Evolutionary conservation across 2,888 invertebrate species (phyloP).

Genomic region (Drosophila histrio): DNA sequence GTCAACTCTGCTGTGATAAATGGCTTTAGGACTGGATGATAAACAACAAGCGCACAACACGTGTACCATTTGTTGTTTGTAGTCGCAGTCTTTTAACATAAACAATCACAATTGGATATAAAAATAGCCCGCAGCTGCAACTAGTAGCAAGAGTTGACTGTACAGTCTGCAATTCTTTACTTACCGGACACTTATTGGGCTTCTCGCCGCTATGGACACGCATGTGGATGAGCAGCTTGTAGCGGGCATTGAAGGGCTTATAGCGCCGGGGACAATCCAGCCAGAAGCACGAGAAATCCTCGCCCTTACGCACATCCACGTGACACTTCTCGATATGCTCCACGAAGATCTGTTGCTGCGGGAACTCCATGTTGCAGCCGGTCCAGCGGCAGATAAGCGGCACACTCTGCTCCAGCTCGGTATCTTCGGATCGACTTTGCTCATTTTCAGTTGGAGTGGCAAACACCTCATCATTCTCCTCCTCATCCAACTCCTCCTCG

Average conservation of each 20-base stretch:
- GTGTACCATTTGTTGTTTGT: conserved; percentile 9
- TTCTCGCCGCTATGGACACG: conserved; percentile 99
- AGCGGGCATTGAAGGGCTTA: conserved; percentile 97
- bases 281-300: conserved; percentile 98
- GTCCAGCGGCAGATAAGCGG: conserved; percentile 91
- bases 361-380: conserved; percentile 91
- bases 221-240: conserved; percentile 95
- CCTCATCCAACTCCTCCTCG: conserved; percentile 50
- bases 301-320: conserved; percentile 93
- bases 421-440: neutral
- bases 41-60: conserved; percentile 9
- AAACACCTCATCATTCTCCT: conserved; percentile 60
- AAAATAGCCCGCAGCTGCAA: conserved; percentile 7
- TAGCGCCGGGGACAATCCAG: conserved; percentile 94
- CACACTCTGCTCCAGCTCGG: neutral
- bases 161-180: conserved; percentile 82
- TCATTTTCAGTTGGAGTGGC: conserved; percentile 21
- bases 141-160: neutral
- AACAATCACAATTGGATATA: conserved; percentile 18
- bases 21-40: neutral
- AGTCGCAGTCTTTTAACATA: neutral
- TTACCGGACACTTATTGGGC: conserved; percentile 98
- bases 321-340: conserved; percentile 94
- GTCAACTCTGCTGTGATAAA: neutral
- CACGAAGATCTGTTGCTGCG: conserved; percentile 91